Evolutionary conservation across 2,888 invertebrate species (phyloP), one percentile per base, ranked within the genome.

Genomic region (Stenolophus ochropezus): DNA sequence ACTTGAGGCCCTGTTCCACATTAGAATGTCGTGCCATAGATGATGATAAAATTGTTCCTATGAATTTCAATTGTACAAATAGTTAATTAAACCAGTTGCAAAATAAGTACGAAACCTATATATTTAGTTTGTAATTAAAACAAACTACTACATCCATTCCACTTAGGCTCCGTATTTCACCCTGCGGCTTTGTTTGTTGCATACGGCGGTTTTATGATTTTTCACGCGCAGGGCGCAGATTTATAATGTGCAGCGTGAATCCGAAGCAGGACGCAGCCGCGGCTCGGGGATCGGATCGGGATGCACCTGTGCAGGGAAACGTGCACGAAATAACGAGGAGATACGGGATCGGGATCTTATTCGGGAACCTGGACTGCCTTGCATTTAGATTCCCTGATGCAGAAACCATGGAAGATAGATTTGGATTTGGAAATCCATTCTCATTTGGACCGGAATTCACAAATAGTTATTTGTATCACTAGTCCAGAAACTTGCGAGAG

Each of bases 281-380:
- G 11, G 8, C 20, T 21, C 14, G 4, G 51, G 16, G 23, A 21
- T 56, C 21, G 56, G 56, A 23, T 25, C 3, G 61, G 58, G 61
- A 61, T 61, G 61, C 61, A 61, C 61, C 61, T 61, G 61, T 61
- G 61, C 61, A 61, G 14, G 61, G 61, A 61, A 61, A 61, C 61
- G 61, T 61, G 61, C 61, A 14, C 25, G 8, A 61, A 61, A 61
- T 61, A 61, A 61, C 61, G 61, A 61, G 61, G 20, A 56, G 56
- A 42, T 42, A 51, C 16, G n/a, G 23, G n/a, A n/a, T n/a, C n/a
- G n/a, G n/a, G 21, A 56, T 56, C 56, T 56, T 56, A 20, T 56
- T 56, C 56, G 11, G 20, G 56, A 56, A 56, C 11, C 33, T 42
- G 8, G 8, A 42, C 8, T 42, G 33, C 33, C 33, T 0, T 42